A percentile compares a stretch with the other conserved stretches of the same genome.
Conservation (phyloP, 2,113 vertebrate genomes). For the Spea bombifrons region DNA sequence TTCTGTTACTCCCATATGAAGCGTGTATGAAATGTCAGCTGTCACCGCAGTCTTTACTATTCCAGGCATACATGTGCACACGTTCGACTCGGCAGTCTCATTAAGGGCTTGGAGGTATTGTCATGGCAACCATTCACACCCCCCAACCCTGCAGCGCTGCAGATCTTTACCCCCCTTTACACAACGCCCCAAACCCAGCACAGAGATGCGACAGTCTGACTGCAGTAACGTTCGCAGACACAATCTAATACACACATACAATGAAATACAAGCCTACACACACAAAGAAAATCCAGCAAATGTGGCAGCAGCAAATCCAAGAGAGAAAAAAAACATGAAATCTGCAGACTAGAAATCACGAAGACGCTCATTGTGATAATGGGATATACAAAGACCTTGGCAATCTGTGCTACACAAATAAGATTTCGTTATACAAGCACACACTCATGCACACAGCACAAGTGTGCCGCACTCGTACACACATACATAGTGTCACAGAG, state of each 20-base stretch:
- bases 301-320: neutral
- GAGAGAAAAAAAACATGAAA: neutral
- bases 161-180: neutral
- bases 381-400: neutral
- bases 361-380: neutral
- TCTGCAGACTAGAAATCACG: neutral
- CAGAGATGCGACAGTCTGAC: neutral
- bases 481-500: slow-evolving; percentile 4
- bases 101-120: neutral
- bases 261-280: neutral
- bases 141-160: neutral
- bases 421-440: neutral
- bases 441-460: neutral
- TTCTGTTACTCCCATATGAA: neutral
- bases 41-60: neutral
- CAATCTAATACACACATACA: slow-evolving; percentile 2
- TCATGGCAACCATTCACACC: neutral
- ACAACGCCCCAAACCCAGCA: neutral
- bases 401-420: neutral
- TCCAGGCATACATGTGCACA: neutral
- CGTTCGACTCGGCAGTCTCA: neutral
- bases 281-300: no score
- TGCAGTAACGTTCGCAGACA: slow-evolving; percentile 11
- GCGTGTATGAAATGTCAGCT: neutral
- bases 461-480: neutral